Evolutionary conservation across 2,797 vertebrate genomes (phyloP), one percentile per base, ranked within the genome.

Genomic region (Micrastur ruficollis): DNA sequence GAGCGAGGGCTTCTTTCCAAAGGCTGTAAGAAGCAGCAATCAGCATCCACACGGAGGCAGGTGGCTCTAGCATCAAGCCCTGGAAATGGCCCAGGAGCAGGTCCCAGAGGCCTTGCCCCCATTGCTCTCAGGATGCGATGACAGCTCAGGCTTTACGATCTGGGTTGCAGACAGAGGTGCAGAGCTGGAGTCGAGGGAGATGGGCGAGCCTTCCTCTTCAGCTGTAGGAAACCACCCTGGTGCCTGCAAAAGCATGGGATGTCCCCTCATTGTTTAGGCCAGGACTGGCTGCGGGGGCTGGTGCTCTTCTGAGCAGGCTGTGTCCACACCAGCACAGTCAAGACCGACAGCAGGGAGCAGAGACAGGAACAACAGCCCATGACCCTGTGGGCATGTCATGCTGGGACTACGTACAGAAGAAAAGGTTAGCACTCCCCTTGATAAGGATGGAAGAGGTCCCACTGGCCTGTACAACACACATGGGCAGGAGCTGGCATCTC

Each of bases 341-440:
- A 46, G 36, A 66, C 36, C 1, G 1, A 86, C 1, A 52, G n/a
- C n/a, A 52, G n/a, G 68, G 29, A 85, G 68, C 79, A 31, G 59
- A 90, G n/a, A 66, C 40, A 66, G 66, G 68, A 83, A 36, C 0
- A 1, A 47, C 3, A 4, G n/a, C 40, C 18, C 0, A 1, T 0
- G 4, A 9, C 63, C 46, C 79, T 22, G 12, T 0, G 3, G 53
- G 14, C 72, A 36, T 27, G 52, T 40, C n/a, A 13, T 2, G 4
- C 15, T 8, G 11, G 59, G 26, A 18, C 12, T 68, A 36, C 2
- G 14, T 58, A 55, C 49, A 78, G 72, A 46, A 26, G 9, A 46
- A 99, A 99, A 99, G 99, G 99, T 99, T 99, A 99, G 99, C 99
- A 99, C 99, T 99, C 99, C 99, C 99, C 99, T 99, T 99, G 99